Conservation (phyloP, 2,797 vertebrate genomes). For the Coregonus ussuriensis region DNA sequence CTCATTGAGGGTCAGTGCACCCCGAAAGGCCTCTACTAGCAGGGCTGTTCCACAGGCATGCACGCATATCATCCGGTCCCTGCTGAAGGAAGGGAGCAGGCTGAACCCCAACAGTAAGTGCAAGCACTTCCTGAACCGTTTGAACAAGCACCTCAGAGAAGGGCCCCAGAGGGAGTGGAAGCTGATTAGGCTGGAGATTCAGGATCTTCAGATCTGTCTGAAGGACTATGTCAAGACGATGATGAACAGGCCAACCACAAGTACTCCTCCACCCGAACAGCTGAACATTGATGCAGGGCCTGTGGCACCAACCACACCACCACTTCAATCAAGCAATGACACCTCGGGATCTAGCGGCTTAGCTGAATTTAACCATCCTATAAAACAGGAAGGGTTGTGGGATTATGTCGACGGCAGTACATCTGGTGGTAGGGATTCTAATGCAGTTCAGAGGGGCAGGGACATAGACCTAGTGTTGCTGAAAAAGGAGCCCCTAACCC, state of each 20-base stretch:
- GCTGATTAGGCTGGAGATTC: constrained; percentile 67
- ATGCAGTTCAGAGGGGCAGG: constrained; percentile 5
- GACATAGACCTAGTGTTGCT: background rate
- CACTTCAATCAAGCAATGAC: constrained; percentile 18
- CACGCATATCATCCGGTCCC: constrained; percentile 77
- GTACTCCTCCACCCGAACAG: constrained; percentile 21
- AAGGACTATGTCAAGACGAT: constrained; percentile 72
- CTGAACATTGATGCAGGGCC: background rate
- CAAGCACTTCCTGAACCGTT: constrained; percentile 75
- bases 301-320: background rate
- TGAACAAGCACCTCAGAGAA: constrained; percentile 77
- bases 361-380: background rate
- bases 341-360: constrained; percentile 2
- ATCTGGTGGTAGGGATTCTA: constrained; percentile 3
- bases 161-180: constrained; percentile 69
- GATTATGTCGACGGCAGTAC: background rate
- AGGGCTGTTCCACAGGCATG: constrained; percentile 76
- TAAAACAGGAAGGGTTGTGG: constrained; percentile 51
- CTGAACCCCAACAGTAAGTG: constrained; percentile 66
- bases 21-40: constrained; percentile 26
- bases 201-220: constrained; percentile 75
- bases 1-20: constrained; percentile 16
- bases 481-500: constrained; percentile 40
- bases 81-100: constrained; percentile 80
- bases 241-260: constrained; percentile 30